Evolutionary conservation across 1,140 invertebrate genomes (phyloP), one percentile per base, ranked within the genome.

Genomic region (Mesaphorura yosii): DNA sequence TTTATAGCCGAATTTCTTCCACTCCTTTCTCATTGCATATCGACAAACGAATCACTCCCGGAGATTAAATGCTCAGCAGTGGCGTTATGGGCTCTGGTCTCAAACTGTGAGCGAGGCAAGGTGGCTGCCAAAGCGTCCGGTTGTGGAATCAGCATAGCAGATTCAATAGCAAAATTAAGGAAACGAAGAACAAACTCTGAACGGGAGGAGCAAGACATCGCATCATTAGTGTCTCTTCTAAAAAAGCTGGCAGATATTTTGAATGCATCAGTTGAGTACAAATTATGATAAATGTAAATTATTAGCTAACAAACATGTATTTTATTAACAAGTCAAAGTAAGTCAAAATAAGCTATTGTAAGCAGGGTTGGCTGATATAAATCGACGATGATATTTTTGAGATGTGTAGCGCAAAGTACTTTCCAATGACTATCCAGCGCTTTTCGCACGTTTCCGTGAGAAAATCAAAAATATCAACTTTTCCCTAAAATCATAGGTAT

Each of bases 81-180:
- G 3, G 40, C 44, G 26, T 20, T 62, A 5, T 62, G 53, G 57
- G 51, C 60, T 14, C 19, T 59, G 2, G 51, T 53, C 40, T 56
- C 60, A 20, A 62, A 62, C 38, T 62, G 51, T 0, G 57, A 62
- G 28, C 58, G 57, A 23, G 60, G 60, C 38, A 58, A 58, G 40
- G 39, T 58, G 0, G 6, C 28, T 17, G 57, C 60, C 0, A 62
- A 62, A 38, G 42, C 49, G 40, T 42, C 51, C 14, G 38, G 34
- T 1, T 62, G 55, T 45, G 27, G 7, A 15, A 29, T 27, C 14
- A 41, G 27, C 25, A 3, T 62, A 6, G 10, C 17, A 10, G 44
- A 51, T 27, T 40, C 59, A 3, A 48, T 58, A 10, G 23, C 17
- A 28, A 29, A 47, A 23, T 22, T 62, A 7, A 44, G 44, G 1